These are phyloP conservation scores for Herpetotheres cachinnans DNA, from an alignment of 2,113 vertebrate genomes.

Conservation along the genomic window DNA sequence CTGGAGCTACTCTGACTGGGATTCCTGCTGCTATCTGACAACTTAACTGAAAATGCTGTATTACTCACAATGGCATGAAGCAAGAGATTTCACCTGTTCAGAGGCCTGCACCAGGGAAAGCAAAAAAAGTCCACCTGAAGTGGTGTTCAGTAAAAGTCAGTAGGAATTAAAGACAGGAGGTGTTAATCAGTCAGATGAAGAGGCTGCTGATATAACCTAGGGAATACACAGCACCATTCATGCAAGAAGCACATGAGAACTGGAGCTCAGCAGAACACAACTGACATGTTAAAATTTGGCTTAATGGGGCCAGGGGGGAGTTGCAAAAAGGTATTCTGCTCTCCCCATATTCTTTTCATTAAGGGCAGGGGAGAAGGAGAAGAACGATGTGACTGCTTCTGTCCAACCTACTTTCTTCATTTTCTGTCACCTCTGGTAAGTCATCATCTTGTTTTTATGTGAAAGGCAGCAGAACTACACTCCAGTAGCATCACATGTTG, in stretches of 20 bases:
- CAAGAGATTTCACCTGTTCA: neutral
- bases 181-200: neutral
- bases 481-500: neutral
- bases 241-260: neutral
- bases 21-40: neutral
- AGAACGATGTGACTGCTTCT: neutral
- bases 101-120: neutral
- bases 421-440: neutral
- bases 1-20: neutral
- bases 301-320: rapidly evolving
- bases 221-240: rapidly evolving
- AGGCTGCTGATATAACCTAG: neutral
- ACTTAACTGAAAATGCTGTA: neutral
- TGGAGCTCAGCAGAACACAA: neutral
- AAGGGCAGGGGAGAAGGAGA: neutral
- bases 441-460: neutral
- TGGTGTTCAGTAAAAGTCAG: neutral
- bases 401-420: neutral
- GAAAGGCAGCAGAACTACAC: neutral
- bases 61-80: neutral
- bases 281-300: neutral
- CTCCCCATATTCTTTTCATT: neutral
- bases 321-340: neutral
- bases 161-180: neutral
- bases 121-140: neutral